Evolutionary conservation across 2,888 invertebrate genomes (phyloP), one percentile per base, ranked within the genome.

Genomic region (Leucophenga montana): DNA sequence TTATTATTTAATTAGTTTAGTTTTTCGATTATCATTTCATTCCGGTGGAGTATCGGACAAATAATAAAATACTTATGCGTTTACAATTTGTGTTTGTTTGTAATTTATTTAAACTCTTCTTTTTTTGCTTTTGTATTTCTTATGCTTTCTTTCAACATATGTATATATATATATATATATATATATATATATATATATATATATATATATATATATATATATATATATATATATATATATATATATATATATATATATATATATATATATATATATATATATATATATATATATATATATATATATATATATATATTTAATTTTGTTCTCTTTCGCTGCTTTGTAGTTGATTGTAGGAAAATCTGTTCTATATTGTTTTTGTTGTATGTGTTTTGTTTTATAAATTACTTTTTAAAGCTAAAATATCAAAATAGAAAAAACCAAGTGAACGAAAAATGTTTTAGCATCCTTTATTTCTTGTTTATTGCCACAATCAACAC

Each of bases 271-370:
- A 16, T 73, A 9, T 50, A 66, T 56, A 48, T 66, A 46, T 70
- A 44, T 27, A 11, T 61, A 31, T 33, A 44, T 44, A 13, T 18
- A 4, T 53, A 57, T 2, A 5, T 44, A 68, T 14, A 14, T 54
- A 33, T 27, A 56, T 4, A 61, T 39, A 53, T 46, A 72, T 71
- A 54, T 72, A 77, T 68, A 79, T 77, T 83, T 80, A 77, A 33
- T 27, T 8, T 33, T 27, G 33, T 33, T 33, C 14, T 27, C n/a
- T 59, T 16, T 62, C 22, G 61, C 13, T 61, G n/a, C 16, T 33
- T 61, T 61, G 62, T 62, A 62, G 44, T 62, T 20, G 22, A 13
- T 64, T 61, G 48, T 64, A 64, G 62, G 62, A 64, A 64, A 64
- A 11, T 64, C 48, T 48, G 48, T 48, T 64, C 22, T 64, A 64